These are phyloP conservation scores for Microcebus ravelobensis DNA, from an alignment of 2,113 vertebrate species.

Conservation along the genomic window DNA sequence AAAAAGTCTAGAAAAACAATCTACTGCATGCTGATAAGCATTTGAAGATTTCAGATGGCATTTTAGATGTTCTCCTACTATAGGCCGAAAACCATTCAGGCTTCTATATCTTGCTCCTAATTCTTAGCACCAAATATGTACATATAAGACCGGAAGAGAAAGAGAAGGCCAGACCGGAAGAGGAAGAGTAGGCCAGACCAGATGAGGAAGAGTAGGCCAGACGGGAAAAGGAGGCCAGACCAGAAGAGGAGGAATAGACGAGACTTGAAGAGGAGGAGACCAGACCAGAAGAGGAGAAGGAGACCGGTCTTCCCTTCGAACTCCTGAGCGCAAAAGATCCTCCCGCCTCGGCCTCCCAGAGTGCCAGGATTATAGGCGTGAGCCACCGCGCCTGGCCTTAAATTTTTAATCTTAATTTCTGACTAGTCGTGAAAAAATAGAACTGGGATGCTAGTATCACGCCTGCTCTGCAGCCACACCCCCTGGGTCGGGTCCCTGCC, in stretches of 20 bases:
- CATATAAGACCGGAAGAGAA: too few species aligned
- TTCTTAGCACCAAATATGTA: neutral
- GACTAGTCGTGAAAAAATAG: neutral
- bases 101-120: neutral
- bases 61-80: neutral
- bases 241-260: too few species aligned
- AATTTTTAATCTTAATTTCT: neutral
- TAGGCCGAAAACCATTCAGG: neutral
- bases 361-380: too few species aligned
- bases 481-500: neutral
- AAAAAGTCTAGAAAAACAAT: neutral
- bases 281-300: too few species aligned
- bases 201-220: too few species aligned
- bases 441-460: neutral
- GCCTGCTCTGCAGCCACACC: neutral
- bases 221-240: too few species aligned
- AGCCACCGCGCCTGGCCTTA: neutral
- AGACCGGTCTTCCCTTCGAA: too few species aligned
- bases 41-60: neutral
- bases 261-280: too few species aligned
- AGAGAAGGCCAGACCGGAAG: too few species aligned
- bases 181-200: too few species aligned
- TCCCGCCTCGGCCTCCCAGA: too few species aligned
- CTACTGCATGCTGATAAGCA: neutral
- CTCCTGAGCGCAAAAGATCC: too few species aligned